These are phyloP conservation scores for Eristalis pertinax DNA, from an alignment of 2,888 invertebrate genomes.

Conservation along the genomic window DNA sequence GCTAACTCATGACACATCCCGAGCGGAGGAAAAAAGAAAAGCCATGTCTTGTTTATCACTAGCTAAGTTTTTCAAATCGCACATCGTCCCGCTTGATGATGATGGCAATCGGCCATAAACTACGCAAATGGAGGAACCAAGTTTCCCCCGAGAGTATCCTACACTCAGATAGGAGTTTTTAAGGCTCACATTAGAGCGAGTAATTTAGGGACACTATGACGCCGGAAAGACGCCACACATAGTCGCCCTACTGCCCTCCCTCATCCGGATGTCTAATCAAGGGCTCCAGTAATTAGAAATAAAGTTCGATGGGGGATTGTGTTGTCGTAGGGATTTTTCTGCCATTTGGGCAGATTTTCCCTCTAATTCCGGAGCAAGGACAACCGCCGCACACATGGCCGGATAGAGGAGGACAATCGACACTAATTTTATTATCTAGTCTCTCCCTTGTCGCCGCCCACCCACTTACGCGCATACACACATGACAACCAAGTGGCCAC, in stretches of 20 bases:
- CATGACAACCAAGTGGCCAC: not conserved
- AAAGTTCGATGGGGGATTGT: slow-evolving; percentile 21
- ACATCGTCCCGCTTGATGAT: slow-evolving; percentile 29
- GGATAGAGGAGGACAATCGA: slow-evolving; percentile 12
- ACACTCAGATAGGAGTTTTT: slow-evolving; percentile 6
- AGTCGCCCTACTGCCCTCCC: slow-evolving; percentile 6
- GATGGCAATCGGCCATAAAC: slow-evolving; percentile 63
- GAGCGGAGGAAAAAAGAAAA: not conserved
- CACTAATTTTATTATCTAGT: slow-evolving; percentile 24
- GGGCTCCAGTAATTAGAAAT: slow-evolving; percentile 47
- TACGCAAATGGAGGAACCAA: slow-evolving; percentile 26
- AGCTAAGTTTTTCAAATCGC: slow-evolving; percentile 17
- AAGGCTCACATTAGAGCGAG: slow-evolving; percentile 18
- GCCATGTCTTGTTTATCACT: slow-evolving; percentile 4
- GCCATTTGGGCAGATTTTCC: not conserved
- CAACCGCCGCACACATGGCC: slow-evolving; percentile 11
- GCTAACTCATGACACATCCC: not conserved
- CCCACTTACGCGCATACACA: slow-evolving; percentile 9
- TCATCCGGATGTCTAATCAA: slow-evolving; percentile 8
- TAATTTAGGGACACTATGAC: not conserved
- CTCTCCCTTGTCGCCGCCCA: not conserved
- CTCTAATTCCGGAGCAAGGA: not conserved
- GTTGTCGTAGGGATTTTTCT: slow-evolving; percentile 8
- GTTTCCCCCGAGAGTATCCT: not conserved
- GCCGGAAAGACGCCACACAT: slow-evolving; percentile 27